Conservation (phyloP, 1,140 invertebrate species). For the Macrotrachela quadricornifera region DNA sequence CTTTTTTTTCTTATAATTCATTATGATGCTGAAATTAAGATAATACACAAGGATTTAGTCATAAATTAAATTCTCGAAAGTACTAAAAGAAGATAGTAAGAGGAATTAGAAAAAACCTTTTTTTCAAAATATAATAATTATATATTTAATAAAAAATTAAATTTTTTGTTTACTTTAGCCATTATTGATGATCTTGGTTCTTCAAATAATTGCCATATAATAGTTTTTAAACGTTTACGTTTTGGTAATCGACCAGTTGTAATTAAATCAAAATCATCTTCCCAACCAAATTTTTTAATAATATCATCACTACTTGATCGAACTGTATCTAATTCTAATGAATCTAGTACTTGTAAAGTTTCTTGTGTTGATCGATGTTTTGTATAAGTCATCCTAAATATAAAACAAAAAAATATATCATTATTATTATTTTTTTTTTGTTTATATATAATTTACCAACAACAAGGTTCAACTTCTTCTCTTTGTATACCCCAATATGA, state of each 20-base stretch:
- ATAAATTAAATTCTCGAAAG: no score
- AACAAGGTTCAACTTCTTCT: slow-evolving; percentile 29
- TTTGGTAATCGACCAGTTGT: slow-evolving; percentile 28
- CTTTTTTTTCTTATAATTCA: no score
- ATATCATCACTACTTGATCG: slow-evolving; percentile 2
- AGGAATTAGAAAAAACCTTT: no score
- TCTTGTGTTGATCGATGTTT: slow-evolving; percentile 22
- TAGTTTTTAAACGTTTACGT: slow-evolving; percentile 17
- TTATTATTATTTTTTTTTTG: no score
- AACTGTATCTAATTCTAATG: slow-evolving; percentile 1
- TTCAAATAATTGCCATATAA: slow-evolving; percentile 23
- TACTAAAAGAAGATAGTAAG: no score
- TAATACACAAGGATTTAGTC: no score
- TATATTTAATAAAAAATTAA: background rate
- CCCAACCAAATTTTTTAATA: slow-evolving; percentile 10
- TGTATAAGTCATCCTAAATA: slow-evolving; percentile 37
- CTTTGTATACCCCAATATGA: slow-evolving; percentile 29
- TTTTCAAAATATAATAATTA: no score
- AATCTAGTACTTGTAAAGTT: slow-evolving; percentile 15
- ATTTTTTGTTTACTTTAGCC: slow-evolving; percentile 15
- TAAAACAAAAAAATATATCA: no score
- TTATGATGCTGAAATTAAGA: no score
- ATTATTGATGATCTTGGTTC: slow-evolving; percentile 18
- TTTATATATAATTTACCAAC: slow-evolving; percentile 14
- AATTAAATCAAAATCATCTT: background rate